These are phyloP conservation scores for Bothrops jararaca DNA, from an alignment of 2,113 vertebrate genomes.

Conservation along the genomic window DNA sequence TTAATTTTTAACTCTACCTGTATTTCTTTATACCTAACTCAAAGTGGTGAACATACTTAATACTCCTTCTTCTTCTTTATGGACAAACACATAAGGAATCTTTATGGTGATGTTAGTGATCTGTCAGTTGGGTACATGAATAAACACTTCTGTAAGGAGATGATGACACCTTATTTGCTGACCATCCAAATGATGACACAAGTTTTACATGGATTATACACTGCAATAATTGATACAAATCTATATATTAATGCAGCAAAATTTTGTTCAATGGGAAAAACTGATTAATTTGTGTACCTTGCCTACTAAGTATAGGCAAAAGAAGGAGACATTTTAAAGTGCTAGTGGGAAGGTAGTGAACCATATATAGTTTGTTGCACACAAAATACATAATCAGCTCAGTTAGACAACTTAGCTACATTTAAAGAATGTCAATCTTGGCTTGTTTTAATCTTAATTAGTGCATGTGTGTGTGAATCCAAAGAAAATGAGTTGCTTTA, in stretches of 20 bases:
- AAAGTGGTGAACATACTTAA: too few species aligned
- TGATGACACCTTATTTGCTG: neutral
- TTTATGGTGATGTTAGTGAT: too few species aligned
- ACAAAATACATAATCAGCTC: neutral
- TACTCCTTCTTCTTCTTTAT: neutral
- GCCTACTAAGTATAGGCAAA: neutral
- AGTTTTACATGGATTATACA: neutral
- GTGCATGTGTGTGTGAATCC: neutral
- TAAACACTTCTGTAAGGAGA: neutral
- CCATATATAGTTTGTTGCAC: neutral
- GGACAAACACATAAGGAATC: neutral
- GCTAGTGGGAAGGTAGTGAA: neutral
- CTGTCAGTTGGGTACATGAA: neutral
- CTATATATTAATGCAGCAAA: neutral
- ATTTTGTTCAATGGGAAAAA: neutral
- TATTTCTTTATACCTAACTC: too few species aligned
- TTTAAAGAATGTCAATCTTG: neutral
- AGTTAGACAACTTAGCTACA: neutral
- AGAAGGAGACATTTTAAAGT: neutral
- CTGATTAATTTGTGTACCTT: neutral
- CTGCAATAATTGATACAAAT: neutral
- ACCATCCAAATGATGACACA: neutral
- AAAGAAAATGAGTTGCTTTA: neutral
- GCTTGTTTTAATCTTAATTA: neutral
- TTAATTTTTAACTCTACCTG: too few species aligned